Base-by-base conservation (phyloP, 2,113 vertebrate species). In the Ailuropoda melanoleuca region DNA sequence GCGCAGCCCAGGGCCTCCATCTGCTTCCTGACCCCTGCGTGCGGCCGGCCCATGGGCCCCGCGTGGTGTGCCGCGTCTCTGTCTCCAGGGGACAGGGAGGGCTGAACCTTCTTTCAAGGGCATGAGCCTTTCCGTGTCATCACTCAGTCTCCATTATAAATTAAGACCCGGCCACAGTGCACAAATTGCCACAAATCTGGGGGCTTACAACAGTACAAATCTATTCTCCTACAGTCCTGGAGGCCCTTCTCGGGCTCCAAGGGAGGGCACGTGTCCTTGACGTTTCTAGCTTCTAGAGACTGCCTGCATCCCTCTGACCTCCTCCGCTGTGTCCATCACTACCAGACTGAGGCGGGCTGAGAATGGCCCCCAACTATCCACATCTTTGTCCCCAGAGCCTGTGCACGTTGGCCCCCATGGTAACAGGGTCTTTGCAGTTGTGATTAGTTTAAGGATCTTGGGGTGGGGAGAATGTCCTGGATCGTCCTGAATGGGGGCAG, bases 361-460 rank as follows among this genome's bases (percentile, higher is more conserved):
- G 19, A 6, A 37, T 4, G 1, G 12, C 50, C 75, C 17, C 13
- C 5, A 8, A 23, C 10, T 29, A 18, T 21, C 46, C 68, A 0
- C 0, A 1, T 6, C 74, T n/a, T 43, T 0, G 13, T 19, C n/a
- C 74, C 43, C 0, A 1, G 77, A 7, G 12, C 26, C 83, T 4
- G 0, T 0, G 46, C 34, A 0, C 0, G 0, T 19, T 1, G 12
- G 46, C 21, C 55, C 5, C 10, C 0, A 1, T 0, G 21, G 56
- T 56, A 12, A 8, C 13, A 48, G 55, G 48, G 39, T 1, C 58
- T 75, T 6, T 43, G 75, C 23, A 2, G 62, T 3, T 39, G 62
- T 6, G 21, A 4, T 8, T 6, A 13, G 12, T 24, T 5, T 9
- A 11, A 23, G 75, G 43, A 29, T 17, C 60, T 10, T 4, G 83